These are phyloP conservation scores for Pelobates cultripes DNA, from an alignment of 2,797 vertebrate genomes.

Conservation along the genomic window DNA sequence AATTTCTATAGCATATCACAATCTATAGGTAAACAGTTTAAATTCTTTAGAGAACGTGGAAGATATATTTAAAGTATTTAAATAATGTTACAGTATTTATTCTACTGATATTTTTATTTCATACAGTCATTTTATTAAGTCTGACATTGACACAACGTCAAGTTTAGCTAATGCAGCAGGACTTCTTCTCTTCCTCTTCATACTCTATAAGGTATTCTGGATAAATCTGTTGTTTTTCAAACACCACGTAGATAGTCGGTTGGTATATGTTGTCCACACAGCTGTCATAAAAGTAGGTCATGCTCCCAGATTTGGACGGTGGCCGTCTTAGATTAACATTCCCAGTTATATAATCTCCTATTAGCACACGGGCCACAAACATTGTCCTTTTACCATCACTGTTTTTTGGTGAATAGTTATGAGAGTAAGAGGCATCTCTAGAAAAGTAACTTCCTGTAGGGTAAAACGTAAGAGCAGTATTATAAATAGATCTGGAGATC, in stretches of 20 bases:
- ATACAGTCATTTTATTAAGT: no score
- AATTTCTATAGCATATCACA: no score
- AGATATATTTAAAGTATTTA: no score
- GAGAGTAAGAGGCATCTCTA: constrained; percentile 86
- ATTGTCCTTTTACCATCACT: constrained; percentile 65
- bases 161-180: constrained; percentile 60
- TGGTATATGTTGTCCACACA: constrained; percentile 75
- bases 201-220: constrained; percentile 87
- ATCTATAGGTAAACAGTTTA: no score
- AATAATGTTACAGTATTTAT: no score
- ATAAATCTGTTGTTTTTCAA: constrained; percentile 89
- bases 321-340: constrained; percentile 65
- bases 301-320: constrained; percentile 59
- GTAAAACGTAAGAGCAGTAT: not conserved
- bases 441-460: constrained; percentile 93
- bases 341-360: constrained; percentile 82
- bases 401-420: constrained; percentile 75
- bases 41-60: no score
- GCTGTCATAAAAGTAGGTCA: constrained; percentile 73
- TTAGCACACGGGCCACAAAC: constrained; percentile 88
- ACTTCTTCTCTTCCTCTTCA: constrained; percentile 43
- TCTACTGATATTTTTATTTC: no score
- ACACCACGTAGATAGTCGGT: constrained; percentile 85
- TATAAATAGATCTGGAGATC: no score
- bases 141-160: no score